Evolutionary conservation across 1,140 invertebrate genomes (phyloP), one percentile per base, ranked within the genome.

Genomic region (Oncopodura yosiiana): DNA sequence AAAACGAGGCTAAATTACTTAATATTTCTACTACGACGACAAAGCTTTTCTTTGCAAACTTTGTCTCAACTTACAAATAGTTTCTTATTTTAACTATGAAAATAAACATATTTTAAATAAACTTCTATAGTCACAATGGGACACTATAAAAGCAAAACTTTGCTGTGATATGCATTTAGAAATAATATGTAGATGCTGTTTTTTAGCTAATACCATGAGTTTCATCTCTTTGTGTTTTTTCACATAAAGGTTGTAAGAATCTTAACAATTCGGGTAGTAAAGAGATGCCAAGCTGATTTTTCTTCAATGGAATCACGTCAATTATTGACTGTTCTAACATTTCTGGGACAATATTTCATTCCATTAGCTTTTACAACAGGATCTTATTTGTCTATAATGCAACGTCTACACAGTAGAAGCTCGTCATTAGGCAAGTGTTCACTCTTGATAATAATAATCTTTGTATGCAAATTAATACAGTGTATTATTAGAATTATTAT

Each of bases 341-440:
- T 75, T 30, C 37, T 74, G 0, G 67, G 73, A 3, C 77, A 78
- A 56, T 78, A 76, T 66, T 65, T 73, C n/a, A 57, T 77, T 3
- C 77, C 77, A 1, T 61, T 78, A 23, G 53, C 64, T 5, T 66
- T 78, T n/a, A 70, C 69, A 4, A 69, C 67, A 8, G 53, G 72
- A 1, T 69, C 73, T 3, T 79, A 74, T 46, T 58, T 58, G 1
- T 56, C 62, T n/a, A 70, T 74, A n/a, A 66, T 68, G 29, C 37
- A 56, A 8, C 61, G 66, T 38, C 61, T 74, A 21, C 64, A 65
- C 55, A 39, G 56, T 23, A 52, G 63, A 4, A 56, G 56, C 11
- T 50, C 54, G 14, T 45, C 12, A 29, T 45, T 60, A 43, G 61
- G 57, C 50, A 49, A 49, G 44, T n/a, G 24, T 32, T 9, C 3